Evolutionary conservation across 2,888 invertebrate species (phyloP), one percentile per base, ranked within the genome.

Genomic region (Trilocha varians): DNA sequence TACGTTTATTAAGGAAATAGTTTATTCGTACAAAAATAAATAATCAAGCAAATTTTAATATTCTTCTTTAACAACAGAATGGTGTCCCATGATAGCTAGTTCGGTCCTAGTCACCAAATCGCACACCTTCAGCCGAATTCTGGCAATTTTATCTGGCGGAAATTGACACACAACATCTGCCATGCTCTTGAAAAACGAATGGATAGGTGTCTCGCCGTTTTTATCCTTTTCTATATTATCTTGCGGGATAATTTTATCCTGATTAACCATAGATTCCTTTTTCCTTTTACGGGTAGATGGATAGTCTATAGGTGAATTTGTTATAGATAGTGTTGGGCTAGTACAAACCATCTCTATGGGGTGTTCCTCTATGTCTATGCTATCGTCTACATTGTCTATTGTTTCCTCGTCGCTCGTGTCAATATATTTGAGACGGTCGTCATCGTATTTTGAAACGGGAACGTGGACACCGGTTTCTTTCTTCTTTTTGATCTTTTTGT

Each of bases 161-260:
- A 46, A 43, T 41, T 43, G 46, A 41, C 43, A 41, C 38, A 45
- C 45, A 34, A 45, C 45, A 42, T 45, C 45, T 40, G 45, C 45
- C 45, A 45, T 45, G 40, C 45, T 42, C 40, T 40, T 43, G 39
- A 43, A 46, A 41, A 46, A 46, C 39, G 41, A 34, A 43, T 46
- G 43, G 39, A 43, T 41, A 39, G 45, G 45, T 39, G 42, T 43
- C 41, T 39, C 40, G 38, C 34, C 45, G 40, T 45, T 43, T 45
- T 45, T 38, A 36, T 42, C 40, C 45, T 25, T 11, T 11, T 25
- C 25, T 25, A 9, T 25, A 25, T n/a, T n/a, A n/a, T n/a, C n/a
- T n/a, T 25, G 11, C 25, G 25, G 6, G 3, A 6, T 5, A 9
- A 25, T 9, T 25, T 25, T 11, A 9, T 25, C 25, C 25, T n/a